A percentile compares a stretch with the other conserved stretches of the same genome.
These are phyloP conservation scores for Matsumurasca onukii DNA, from an alignment of 1,140 invertebrate genomes.

Conservation along the genomic window DNA sequence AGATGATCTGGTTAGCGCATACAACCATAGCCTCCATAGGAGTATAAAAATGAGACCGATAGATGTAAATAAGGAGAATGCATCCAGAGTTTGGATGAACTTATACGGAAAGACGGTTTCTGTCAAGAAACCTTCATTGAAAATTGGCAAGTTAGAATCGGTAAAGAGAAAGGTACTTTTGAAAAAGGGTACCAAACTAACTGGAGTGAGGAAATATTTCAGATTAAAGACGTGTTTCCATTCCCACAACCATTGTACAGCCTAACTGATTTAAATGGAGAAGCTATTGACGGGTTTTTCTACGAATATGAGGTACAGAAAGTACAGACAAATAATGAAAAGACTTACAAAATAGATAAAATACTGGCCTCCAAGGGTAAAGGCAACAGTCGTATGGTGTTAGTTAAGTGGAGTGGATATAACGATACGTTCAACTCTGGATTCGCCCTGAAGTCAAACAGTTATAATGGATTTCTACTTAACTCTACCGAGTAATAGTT, in stretches of 20 bases:
- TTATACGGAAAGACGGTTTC: not conserved
- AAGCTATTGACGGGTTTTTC: not conserved
- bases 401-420: conserved; percentile 4
- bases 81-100: not conserved
- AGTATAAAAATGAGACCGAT: not conserved
- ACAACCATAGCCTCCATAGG: not conserved
- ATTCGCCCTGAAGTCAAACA: no score
- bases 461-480: no score
- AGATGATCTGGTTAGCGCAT: not conserved
- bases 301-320: conserved; percentile 3
- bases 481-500: not conserved
- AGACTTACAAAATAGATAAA: conserved; percentile 1
- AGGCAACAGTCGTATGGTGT: not conserved
- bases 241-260: not conserved
- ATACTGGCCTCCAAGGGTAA: not conserved
- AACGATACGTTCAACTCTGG: not conserved
- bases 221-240: not conserved
- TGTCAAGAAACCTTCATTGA: not conserved
- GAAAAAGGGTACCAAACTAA: not conserved
- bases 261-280: not conserved
- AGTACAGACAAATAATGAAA: not conserved
- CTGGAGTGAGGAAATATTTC: conserved; percentile 1
- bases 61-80: not conserved
- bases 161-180: not conserved
- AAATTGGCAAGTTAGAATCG: not conserved